Evolutionary conservation across 2,113 vertebrate species (phyloP), one percentile per base, ranked within the genome.

Genomic region (Sinocyclocheilus anshuiensis): DNA sequence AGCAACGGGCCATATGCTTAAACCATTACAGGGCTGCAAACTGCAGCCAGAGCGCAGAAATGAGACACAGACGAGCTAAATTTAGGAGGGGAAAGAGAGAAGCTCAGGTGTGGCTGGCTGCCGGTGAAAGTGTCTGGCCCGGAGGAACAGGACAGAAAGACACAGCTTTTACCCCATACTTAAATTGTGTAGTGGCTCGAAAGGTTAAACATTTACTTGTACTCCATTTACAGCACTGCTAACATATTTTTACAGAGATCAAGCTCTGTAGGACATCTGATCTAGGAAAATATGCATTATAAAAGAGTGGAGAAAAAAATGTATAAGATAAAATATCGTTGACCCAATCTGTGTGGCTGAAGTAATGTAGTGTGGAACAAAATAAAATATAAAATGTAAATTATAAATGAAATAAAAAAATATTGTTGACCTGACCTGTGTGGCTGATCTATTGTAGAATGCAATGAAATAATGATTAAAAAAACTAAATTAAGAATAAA

Each of bases 1-100:
- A 93, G 86, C 90, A 89, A 86, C 85, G 78, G 77, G 84, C 90
- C 92, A 91, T 92, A 91, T 91, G 92, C 87, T 92, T 91, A 72
- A 90, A 91, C 89, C 86, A 92, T 93, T 81, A 92, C 81, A 2
- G 77, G 42, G 24, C 53, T 75, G 13, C 65, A 48, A 63, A 80
- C 33, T 65, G 78, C 59, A 81, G 79, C 42, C 42, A 48, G 79
- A 67, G 39, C 1, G 9, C 79, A n/a, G 80, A 67, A 36, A 53
- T n/a, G 69, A 84, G 50, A 84, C 57, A 81, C 18, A 81, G 39
- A 81, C 29, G 7, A 48, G 63, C 53, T 57, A 72, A 72, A 59
- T 65, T 61, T 82, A 61, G 83, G 57, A 48, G 57, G 24, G 57
- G 36, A 74, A 72, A 39, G 69, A 65, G 71, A 48, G 55, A 71